Evolutionary conservation across 2,113 vertebrate species (phyloP).

Genomic region (Tauraco erythrolophus): DNA sequence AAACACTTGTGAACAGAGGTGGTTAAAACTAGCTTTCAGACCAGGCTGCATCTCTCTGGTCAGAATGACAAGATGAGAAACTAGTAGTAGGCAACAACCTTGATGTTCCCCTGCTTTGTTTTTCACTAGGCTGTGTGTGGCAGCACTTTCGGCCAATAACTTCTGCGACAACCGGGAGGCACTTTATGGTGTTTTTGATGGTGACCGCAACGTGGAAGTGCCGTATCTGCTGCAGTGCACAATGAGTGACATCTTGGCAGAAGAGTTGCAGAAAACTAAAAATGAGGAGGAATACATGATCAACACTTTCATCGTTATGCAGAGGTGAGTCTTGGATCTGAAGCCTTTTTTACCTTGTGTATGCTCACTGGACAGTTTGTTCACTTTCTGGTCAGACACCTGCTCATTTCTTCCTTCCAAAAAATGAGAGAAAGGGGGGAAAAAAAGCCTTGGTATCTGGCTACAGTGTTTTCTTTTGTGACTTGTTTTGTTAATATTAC

Average conservation of each 20-base stretch:
- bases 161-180: conserved; percentile 95
- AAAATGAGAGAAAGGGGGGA: fast-evolving
- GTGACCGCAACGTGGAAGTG: conserved; percentile 95
- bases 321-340: conserved; percentile 79
- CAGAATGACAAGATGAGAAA: neutral
- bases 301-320: conserved; percentile 97
- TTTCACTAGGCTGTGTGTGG: conserved; percentile 88
- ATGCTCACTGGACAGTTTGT: neutral
- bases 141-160: conserved; percentile 92
- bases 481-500: neutral
- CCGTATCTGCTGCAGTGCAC: conserved; percentile 96
- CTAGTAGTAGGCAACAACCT: neutral
- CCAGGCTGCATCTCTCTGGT: neutral
- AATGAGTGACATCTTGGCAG: conserved; percentile 95
- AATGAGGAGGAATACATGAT: conserved; percentile 97
- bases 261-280: conserved; percentile 94
- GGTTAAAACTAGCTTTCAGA: neutral
- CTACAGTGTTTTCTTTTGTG: neutral
- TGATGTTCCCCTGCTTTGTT: neutral
- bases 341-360: neutral
- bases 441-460: neutral
- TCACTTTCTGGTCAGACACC: neutral
- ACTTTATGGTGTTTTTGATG: conserved; percentile 96
- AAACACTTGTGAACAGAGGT: neutral
- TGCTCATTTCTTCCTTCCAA: neutral